Percentiles rank a stretch among this genome's conserved stretches.
phyloP scores from a whole-genome alignment of 2,888 invertebrate genomes.

The Eubasilissa splendida region DNA sequence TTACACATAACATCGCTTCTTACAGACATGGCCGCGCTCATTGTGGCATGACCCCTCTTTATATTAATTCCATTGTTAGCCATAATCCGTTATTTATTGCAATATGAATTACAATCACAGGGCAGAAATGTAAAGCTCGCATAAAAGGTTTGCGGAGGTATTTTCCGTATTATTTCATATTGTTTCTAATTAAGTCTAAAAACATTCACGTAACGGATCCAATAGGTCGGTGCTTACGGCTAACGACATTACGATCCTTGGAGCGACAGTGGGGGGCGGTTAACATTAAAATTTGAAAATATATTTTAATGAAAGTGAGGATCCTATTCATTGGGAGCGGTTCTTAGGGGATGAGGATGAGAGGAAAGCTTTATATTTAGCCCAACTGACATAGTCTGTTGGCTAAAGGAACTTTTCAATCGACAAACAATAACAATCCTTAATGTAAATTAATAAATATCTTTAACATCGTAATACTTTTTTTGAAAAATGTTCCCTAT shows the following conservation, averaged over 20 bases:
- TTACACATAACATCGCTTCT: constrained; percentile 56
- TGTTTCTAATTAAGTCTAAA: constrained; percentile 59
- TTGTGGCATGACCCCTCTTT: constrained; percentile 49
- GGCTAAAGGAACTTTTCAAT: background rate
- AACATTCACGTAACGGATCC: constrained; percentile 57
- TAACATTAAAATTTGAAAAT: constrained; percentile 58
- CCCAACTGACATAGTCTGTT: constrained; percentile 21
- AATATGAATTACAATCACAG: constrained; percentile 58
- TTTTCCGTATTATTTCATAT: constrained; percentile 59
- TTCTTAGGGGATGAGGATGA: background rate
- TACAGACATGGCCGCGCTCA: constrained; percentile 49
- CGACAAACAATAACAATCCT: too few relatives aligned
- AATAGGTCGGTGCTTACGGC: constrained; percentile 57
- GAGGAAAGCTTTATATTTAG: constrained; percentile 38
- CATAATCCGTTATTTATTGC: constrained; percentile 58
- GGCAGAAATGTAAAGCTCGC: constrained; percentile 55
- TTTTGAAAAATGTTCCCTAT: too few relatives aligned
- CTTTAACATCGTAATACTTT: too few relatives aligned
- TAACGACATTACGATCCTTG: constrained; percentile 53
- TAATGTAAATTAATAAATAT: too few relatives aligned
- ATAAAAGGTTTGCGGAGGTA: constrained; percentile 57
- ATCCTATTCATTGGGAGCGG: constrained; percentile 41
- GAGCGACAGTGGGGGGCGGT: constrained; percentile 48
- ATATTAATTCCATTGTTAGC: constrained; percentile 56
- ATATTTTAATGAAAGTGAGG: constrained; percentile 56